These are phyloP conservation scores for Caenorhabditis brenneri DNA, from an alignment of 1,140 invertebrate genomes.

Conservation along the genomic window DNA sequence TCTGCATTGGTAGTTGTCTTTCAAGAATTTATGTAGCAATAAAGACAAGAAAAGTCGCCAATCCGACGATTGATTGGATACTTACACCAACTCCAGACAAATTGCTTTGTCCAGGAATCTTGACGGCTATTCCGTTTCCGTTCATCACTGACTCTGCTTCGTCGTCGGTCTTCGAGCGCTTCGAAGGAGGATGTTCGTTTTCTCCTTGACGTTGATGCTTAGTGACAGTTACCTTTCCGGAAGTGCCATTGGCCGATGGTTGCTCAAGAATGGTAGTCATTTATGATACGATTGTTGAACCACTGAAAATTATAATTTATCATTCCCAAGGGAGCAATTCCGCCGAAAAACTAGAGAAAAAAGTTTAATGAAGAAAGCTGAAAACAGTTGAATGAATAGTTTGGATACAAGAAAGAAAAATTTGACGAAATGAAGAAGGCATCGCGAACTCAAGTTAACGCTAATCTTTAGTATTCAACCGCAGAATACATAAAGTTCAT, in stretches of 20 bases:
- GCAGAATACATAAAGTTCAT: too few relatives aligned
- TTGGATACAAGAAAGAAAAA: background rate
- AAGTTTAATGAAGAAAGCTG: background rate
- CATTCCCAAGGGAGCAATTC: too few relatives aligned
- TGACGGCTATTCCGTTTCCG: background rate
- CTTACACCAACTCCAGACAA: background rate
- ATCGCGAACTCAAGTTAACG: too few relatives aligned
- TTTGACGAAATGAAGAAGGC: too few relatives aligned
- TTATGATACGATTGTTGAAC: background rate
- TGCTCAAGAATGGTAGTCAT: conserved; percentile 33
- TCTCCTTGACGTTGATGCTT: conserved; percentile 14
- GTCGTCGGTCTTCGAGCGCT: background rate
- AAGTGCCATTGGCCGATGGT: background rate
- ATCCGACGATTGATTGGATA: background rate
- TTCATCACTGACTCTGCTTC: background rate
- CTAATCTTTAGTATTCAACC: too few relatives aligned
- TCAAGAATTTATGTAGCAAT: too few relatives aligned
- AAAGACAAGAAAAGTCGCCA: too few relatives aligned
- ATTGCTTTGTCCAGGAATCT: background rate
- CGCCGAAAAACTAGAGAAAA: background rate
- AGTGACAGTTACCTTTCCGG: background rate
- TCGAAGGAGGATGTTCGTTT: background rate
- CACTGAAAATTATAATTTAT: background rate
- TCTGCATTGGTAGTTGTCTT: too few relatives aligned
- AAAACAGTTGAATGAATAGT: background rate